phyloP scores from a whole-genome alignment of 1,140 invertebrate genomes.

The Philaenus spumarius region DNA sequence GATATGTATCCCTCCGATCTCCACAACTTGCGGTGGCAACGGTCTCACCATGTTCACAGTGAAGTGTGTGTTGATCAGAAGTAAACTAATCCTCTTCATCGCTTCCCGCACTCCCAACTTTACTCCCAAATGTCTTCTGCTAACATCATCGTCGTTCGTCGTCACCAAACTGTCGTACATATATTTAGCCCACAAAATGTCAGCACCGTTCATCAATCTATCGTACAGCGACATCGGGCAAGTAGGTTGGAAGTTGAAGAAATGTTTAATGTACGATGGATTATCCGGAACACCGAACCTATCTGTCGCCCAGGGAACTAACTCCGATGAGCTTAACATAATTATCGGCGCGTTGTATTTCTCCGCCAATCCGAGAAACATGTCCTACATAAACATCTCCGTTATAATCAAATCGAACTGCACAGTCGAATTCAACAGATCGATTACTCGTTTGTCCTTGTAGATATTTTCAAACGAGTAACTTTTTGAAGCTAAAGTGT shows the following conservation, averaged over 20 bases:
- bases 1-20: conserved; percentile 60
- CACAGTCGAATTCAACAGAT: conserved; percentile 7
- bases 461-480: no score
- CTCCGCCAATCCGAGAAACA: conserved; percentile 32
- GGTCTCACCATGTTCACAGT: conserved; percentile 49
- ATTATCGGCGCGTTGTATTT: conserved; percentile 46
- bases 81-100: conserved; percentile 49
- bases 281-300: conserved; percentile 31
- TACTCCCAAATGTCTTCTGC: conserved; percentile 22
- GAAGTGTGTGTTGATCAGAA: conserved; percentile 58
- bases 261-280: conserved; percentile 26
- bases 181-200: background rate
- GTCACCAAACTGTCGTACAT: conserved; percentile 1
- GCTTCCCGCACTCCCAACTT: conserved; percentile 43
- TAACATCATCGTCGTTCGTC: conserved; percentile 8
- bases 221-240: conserved; percentile 22
- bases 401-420: conserved; percentile 26
- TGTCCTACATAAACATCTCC: conserved; percentile 25
- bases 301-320: conserved; percentile 52
- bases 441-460: no score
- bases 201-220: conserved; percentile 21
- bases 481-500: no score
- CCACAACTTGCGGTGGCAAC: conserved; percentile 52
- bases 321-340: conserved; percentile 44
- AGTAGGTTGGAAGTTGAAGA: conserved; percentile 7